Percentiles rank a stretch among this genome's conserved stretches.
phyloP scores from a whole-genome alignment of 2,797 vertebrate species.

The Phylloscopus collybita region DNA sequence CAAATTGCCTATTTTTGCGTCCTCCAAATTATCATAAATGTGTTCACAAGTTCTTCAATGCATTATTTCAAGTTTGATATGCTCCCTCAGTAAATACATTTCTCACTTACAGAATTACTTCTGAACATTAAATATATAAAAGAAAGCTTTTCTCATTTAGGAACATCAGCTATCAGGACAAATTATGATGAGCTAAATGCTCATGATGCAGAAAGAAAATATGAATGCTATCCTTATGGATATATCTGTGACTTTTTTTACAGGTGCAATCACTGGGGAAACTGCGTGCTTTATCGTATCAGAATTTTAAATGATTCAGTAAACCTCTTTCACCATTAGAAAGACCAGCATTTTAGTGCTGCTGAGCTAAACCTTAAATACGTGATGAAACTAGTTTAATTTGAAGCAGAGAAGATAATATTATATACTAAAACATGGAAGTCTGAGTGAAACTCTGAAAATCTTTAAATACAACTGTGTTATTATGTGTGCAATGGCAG shows the following conservation, averaged over 20 bases:
- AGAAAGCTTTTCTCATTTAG: not conserved
- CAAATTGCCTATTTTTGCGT: constrained; percentile 1
- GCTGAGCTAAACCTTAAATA: not conserved
- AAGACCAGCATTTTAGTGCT: not conserved
- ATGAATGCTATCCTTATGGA: not conserved
- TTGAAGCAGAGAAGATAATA: not conserved
- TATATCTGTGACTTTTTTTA: not conserved
- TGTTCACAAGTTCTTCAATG: not conserved
- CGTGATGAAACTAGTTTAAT: not conserved
- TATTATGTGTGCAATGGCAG: not conserved
- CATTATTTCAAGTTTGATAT: not conserved
- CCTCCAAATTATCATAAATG: not conserved
- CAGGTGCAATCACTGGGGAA: not conserved
- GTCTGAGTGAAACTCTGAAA: not conserved
- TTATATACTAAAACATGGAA: not conserved
- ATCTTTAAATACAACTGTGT: not conserved
- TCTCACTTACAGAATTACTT: not conserved
- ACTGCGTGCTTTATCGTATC: not conserved
- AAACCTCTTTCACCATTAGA: not conserved
- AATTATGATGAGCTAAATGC: not conserved
- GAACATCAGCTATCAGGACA: not conserved
- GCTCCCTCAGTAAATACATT: not conserved
- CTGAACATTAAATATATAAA: not conserved
- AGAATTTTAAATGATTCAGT: not conserved
- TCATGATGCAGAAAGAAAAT: not conserved